Evolutionary conservation across 2,797 vertebrate genomes (phyloP), one percentile per base, ranked within the genome.

Genomic region (Sphaeramia orbicularis): DNA sequence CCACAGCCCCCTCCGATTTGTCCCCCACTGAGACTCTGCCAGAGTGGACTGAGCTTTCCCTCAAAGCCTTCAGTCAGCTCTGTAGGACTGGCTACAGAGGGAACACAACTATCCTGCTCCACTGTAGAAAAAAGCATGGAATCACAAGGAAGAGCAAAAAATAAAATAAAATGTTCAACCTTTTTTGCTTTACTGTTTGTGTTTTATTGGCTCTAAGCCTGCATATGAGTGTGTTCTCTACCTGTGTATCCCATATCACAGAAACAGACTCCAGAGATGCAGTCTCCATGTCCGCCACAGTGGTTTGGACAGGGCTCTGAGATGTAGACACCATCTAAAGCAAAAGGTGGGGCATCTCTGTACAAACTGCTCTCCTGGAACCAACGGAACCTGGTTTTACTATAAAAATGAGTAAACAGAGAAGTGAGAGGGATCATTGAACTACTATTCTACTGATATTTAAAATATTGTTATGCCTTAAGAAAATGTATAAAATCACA

Each of bases 321-420:
- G 85, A 99, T 97, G 88, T 99, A 99, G 16, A 99, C 97, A 0
- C 97, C 96, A 0, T 99, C 98, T 78, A 99, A 77, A 19, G 96
- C 95, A 2, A 99, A 99, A 1, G 97, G 77, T 41, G 96, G 95
- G 0, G 96, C 95, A 0, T 95, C 96, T 70, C 96, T 95, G 77
- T 96, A 92, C 44, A 95, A 76, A 55, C 93, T 97, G 93, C 96
- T 99, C 86, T 99, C 96, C 89, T 99, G 98, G 88, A 99, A 97
- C 98, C 98, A 99, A 16, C 98, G 97, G 91, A 99, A 99, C 60
- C 97, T 94, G 4, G 96, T 99, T 91, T 99, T 99, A 85, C 98
- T 99, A 90, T 54, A 88, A 69, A 64, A 62, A 71, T 4, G 7
- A 75, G 12, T 11, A 13, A 27, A 27, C 24, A 27, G 24, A 27